Base-by-base conservation (phyloP, 2,888 invertebrate genomes). In the Lasioglossum figueresi region DNA sequence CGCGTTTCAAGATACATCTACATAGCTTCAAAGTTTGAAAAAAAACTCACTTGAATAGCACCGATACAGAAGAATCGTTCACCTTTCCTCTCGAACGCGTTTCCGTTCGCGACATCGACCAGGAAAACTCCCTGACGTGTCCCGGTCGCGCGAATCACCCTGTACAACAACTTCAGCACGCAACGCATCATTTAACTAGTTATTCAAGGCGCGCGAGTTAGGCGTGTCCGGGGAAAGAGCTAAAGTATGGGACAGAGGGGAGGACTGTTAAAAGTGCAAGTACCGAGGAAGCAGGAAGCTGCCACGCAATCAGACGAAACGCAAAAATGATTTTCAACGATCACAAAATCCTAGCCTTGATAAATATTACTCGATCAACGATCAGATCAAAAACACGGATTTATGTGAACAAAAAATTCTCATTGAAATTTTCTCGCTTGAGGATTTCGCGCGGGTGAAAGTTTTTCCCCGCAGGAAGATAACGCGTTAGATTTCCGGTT, bases 401-500 rank as follows among this genome's bases (percentile, higher is more conserved):
- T 23, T 48, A 23, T 6, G 48, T 8, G 1, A 52, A 52, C 2
- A 52, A n/a, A 52, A 16, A 23, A 23, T 56, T 75, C 10, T 63
- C 56, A 63, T 75, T 52, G 52, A 56, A 72, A 83, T 82, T 75
- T 82, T 82, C 76, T 68, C 43, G 31, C 31, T 31, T 27, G 37
- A 16, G 27, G 52, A 73, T 79, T 79, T 76, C 63, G 72, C 45
- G 70, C 16, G 34, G 31, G 84, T 74, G 84, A 85, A 85, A 83
- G 84, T 83, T 79, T 40, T 73, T 63, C 66, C 48, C 34, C 37
- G 1, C 16, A 5, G 37, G 31, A 73, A 73, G 68, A 76, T 83
- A 79, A 79, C 83, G 82, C 68, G 76, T 85, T 72, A 76, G 68
- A 76, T 78, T 85, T 79, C 76, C 48, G 76, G 72, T 73, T 79